Percentiles rank a stretch among this genome's conserved stretches.
Evolutionary conservation across 2,113 vertebrate genomes (phyloP).

Genomic region (Chunga burmeisteri): DNA sequence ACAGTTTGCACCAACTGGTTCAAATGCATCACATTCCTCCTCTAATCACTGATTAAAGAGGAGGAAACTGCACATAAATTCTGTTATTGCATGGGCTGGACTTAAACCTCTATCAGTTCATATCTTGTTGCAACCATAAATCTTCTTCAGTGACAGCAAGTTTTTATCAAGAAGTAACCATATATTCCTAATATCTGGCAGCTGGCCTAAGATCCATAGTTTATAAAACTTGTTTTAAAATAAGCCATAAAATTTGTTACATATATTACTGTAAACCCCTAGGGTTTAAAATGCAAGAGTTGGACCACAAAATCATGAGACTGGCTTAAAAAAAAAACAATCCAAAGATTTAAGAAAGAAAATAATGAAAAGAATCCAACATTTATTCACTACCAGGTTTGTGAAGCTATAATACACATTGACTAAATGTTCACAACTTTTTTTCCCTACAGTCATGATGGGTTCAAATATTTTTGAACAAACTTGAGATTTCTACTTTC

Average conservation of each 20-base stretch:
- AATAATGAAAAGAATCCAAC: neutral
- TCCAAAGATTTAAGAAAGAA: neutral
- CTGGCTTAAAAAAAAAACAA: neutral
- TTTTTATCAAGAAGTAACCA: constrained; percentile 21
- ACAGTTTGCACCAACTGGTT: constrained; percentile 15
- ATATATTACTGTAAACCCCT: neutral
- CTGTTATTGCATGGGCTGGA: neutral
- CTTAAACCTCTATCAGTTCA: neutral
- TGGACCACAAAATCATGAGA: neutral
- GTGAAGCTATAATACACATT: neutral
- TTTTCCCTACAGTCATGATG: neutral
- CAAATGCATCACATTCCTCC: constrained; percentile 41
- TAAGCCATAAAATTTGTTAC: neutral
- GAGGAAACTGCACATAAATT: constrained; percentile 54
- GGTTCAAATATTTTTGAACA: neutral
- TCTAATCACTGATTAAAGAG: constrained; percentile 36
- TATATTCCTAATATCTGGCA: constrained; percentile 40
- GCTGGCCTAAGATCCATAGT: neutral
- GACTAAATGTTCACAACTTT: neutral
- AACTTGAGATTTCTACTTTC: neutral
- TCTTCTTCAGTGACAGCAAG: neutral
- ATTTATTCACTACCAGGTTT: neutral
- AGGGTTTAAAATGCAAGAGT: neutral
- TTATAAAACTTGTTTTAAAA: constrained; percentile 4
- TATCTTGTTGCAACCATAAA: neutral